Evolutionary conservation across 2,888 invertebrate genomes (phyloP).

Genomic region (Julus scanicus): DNA sequence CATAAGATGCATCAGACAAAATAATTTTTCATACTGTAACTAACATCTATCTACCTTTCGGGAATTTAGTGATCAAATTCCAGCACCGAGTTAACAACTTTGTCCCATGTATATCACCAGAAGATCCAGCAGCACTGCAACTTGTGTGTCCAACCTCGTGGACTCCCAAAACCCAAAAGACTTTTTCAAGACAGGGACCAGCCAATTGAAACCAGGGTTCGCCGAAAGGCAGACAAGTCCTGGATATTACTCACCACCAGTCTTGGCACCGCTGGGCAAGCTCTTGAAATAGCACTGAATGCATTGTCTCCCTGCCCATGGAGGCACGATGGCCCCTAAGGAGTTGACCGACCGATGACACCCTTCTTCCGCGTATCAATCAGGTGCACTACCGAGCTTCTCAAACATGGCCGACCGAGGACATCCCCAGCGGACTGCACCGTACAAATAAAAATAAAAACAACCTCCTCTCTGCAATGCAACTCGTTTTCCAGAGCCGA

Average conservation of each 20-base stretch:
- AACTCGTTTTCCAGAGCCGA: neutral
- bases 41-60: too few relatives aligned
- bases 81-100: too few relatives aligned
- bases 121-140: too few relatives aligned
- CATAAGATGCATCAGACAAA: too few relatives aligned
- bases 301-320: slow-evolving; percentile 49
- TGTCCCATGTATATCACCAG: too few relatives aligned
- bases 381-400: neutral
- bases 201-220: too few relatives aligned
- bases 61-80: too few relatives aligned
- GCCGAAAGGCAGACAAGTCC: neutral
- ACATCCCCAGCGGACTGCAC: neutral
- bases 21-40: too few relatives aligned
- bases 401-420: slow-evolving; percentile 1
- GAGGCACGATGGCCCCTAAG: neutral
- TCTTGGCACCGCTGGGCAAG: slow-evolving; percentile 58
- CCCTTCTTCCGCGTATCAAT: neutral
- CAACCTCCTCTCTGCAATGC: neutral
- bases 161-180: too few relatives aligned
- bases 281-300: slow-evolving; percentile 57
- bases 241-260: slow-evolving; percentile 56
- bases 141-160: too few relatives aligned
- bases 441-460: neutral
- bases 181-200: too few relatives aligned
- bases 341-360: neutral